These are phyloP conservation scores for Limosa lapponica DNA, from an alignment of 2,797 vertebrate genomes.

Conservation along the genomic window DNA sequence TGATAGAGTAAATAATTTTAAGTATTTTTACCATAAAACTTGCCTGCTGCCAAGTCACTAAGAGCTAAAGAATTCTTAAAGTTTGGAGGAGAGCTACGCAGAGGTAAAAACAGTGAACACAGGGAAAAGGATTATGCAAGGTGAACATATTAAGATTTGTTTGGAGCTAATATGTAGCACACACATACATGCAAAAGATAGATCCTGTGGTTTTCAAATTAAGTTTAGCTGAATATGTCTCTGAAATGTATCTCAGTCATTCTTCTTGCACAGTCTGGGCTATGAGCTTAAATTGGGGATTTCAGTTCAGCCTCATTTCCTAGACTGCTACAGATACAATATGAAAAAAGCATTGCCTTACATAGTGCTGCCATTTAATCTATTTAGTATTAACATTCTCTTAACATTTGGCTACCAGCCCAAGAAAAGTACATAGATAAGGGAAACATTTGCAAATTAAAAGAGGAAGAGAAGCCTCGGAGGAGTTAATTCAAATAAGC, in stretches of 20 bases:
- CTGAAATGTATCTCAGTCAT: neutral
- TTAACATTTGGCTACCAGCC: neutral
- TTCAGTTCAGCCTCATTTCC: neutral
- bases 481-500: neutral
- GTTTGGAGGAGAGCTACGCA: neutral
- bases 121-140: neutral
- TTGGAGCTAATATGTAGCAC: neutral
- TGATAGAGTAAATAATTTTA: neutral
- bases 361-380: neutral
- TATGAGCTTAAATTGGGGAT: neutral
- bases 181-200: neutral
- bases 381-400: neutral
- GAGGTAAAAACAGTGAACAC: neutral
- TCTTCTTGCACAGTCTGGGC: neutral
- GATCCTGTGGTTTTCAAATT: neutral
- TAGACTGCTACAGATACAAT: neutral
- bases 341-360: neutral
- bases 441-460: neutral
- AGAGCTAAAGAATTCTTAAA: neutral
- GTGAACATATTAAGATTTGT: neutral
- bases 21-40: neutral
- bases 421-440: neutral
- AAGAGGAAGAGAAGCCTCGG: neutral
- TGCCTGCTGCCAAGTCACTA: neutral
- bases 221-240: neutral